A percentile compares a stretch with the other conserved stretches of the same genome.
These are phyloP conservation scores for Gallinago jamesoni DNA, from an alignment of 2,113 vertebrate species.

Conservation along the genomic window DNA sequence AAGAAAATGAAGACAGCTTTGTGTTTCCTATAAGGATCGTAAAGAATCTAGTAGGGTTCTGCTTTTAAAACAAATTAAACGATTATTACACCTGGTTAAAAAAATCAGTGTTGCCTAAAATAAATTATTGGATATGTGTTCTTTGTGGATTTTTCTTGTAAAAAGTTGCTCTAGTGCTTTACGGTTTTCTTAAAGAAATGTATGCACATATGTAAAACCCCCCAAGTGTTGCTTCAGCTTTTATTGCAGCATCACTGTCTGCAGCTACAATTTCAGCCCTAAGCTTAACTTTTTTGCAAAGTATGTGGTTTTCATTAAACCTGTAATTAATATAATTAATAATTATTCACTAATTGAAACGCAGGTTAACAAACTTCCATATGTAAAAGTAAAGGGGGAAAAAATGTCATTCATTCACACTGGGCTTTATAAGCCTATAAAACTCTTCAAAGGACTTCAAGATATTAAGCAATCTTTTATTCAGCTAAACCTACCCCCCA, in stretches of 20 bases:
- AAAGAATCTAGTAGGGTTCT: not conserved
- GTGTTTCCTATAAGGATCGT: not conserved
- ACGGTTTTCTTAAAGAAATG: conserved; percentile 2
- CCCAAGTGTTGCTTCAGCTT: conserved; percentile 5
- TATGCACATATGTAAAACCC: not conserved
- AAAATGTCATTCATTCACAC: conserved; percentile 78
- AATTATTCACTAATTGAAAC: conserved; percentile 79
- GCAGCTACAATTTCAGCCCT: conserved; percentile 47
- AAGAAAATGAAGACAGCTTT: not conserved
- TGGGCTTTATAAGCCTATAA: conserved; percentile 83
- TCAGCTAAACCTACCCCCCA: conserved; percentile 84
- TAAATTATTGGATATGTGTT: not conserved
- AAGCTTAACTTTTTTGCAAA: conserved; percentile 51
- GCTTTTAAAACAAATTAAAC: not conserved
- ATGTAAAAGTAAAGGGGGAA: conserved; percentile 66
- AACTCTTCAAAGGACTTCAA: conserved; percentile 84
- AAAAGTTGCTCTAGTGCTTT: not conserved
- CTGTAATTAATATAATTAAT: conserved; percentile 80
- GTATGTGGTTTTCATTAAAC: conserved; percentile 67
- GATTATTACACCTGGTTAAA: not conserved
- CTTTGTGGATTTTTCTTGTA: not conserved
- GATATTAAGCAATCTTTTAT: conserved; percentile 87
- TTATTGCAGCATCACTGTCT: not conserved
- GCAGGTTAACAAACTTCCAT: conserved; percentile 80
- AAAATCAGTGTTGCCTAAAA: not conserved